A percentile compares a stretch with the other conserved stretches of the same genome.
Conservation (phyloP, 1,140 invertebrate species). For the Drosophila prosaltans region DNA sequence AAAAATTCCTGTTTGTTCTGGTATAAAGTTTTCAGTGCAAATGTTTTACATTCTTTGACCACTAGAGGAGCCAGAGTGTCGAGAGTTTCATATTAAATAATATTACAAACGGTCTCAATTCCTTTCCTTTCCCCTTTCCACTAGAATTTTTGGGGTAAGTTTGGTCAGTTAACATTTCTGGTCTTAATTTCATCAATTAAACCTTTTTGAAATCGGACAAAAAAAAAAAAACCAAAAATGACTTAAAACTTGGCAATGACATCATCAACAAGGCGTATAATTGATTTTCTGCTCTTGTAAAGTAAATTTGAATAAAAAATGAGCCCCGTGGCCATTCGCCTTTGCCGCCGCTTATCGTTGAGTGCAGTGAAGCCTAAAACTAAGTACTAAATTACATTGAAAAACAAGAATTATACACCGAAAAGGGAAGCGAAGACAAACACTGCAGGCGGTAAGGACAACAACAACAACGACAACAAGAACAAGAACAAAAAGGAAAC, state of each 20-base stretch:
- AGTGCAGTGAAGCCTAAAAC: slow-evolving; percentile 58
- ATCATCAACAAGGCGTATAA: slow-evolving; percentile 67
- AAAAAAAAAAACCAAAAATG: slow-evolving; percentile 23
- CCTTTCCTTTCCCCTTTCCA: too few relatives aligned
- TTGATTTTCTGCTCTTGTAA: slow-evolving; percentile 58
- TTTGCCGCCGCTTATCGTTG: background rate
- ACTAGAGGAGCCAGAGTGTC: too few relatives aligned
- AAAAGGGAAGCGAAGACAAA: slow-evolving; percentile 47
- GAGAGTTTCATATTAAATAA: too few relatives aligned
- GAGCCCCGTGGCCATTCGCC: slow-evolving; percentile 32
- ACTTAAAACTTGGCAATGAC: slow-evolving; percentile 42
- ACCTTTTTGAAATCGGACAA: background rate
- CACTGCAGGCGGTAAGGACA: slow-evolving; percentile 50
- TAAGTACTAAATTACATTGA: slow-evolving; percentile 54
- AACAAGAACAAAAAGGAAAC: slow-evolving; percentile 60
- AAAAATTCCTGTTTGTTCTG: background rate
- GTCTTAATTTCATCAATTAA: slow-evolving; percentile 1
- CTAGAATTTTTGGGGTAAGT: too few relatives aligned
- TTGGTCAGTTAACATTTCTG: background rate
- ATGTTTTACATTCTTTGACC: too few relatives aligned
- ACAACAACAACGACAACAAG: background rate
- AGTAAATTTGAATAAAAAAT: slow-evolving; percentile 73
- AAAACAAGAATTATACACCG: slow-evolving; percentile 73
- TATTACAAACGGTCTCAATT: too few relatives aligned
- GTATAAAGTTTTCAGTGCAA: too few relatives aligned